These are phyloP conservation scores for Darevskia nairensis DNA, from an alignment of 2,797 vertebrate species.

Conservation along the genomic window DNA sequence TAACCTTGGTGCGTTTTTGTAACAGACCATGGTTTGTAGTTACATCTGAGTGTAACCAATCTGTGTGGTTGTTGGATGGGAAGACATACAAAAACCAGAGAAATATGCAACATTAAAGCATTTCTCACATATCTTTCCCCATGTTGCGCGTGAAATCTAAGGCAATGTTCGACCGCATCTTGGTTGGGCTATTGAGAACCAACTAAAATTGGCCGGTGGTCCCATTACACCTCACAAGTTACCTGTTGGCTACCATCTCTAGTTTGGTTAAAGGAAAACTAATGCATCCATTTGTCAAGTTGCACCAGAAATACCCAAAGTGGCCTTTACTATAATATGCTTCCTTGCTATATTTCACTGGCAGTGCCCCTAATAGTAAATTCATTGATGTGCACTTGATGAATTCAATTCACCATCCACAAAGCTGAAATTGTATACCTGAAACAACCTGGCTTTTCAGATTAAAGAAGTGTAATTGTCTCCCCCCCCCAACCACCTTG, in stretches of 20 bases:
- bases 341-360: neutral
- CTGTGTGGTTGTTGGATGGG: neutral
- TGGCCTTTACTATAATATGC: neutral
- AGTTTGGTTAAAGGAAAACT: neutral
- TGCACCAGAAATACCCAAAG: neutral
- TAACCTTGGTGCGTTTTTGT: neutral
- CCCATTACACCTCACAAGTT: neutral
- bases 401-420: conserved; percentile 1
- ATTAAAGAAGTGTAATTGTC: neutral
- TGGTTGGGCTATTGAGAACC: neutral
- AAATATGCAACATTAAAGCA: neutral
- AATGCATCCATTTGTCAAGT: neutral
- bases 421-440: neutral
- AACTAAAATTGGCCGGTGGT: neutral
- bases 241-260: neutral
- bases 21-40: neutral
- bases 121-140: neutral
- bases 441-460: neutral
- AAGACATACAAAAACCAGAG: neutral
- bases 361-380: conserved; percentile 39
- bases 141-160: neutral
- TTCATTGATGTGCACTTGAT: conserved; percentile 17
- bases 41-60: neutral
- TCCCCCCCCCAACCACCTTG: neutral
- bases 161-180: neutral